Conservation (phyloP, 1,140 invertebrate genomes). For the Bombyx mandarina region DNA sequence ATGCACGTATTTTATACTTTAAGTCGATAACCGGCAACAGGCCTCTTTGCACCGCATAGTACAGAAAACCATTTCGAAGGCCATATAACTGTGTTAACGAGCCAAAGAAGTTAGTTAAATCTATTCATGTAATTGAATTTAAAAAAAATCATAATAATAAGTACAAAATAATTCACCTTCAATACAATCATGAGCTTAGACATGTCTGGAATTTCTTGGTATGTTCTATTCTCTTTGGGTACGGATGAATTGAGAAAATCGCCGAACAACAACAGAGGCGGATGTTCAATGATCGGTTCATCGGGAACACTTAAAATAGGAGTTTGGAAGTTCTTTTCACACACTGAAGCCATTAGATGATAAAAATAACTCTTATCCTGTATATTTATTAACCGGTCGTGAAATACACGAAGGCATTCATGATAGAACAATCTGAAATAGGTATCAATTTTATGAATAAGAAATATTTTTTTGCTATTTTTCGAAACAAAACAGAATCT, state of each 20-base stretch:
- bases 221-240: slow-evolving; percentile 81
- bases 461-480: too few species aligned
- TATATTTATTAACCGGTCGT: slow-evolving; percentile 88
- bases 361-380: slow-evolving; percentile 87
- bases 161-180: slow-evolving; percentile 54
- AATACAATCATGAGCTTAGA: slow-evolving; percentile 80
- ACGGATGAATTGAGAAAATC: slow-evolving; percentile 88
- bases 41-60: too few species aligned
- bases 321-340: slow-evolving; percentile 73
- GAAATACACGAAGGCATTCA: slow-evolving; percentile 90
- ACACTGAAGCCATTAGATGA: slow-evolving; percentile 76
- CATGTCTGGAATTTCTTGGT: slow-evolving; percentile 87
- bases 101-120: too few species aligned
- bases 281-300: slow-evolving; percentile 75
- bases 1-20: too few species aligned
- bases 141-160: neutral
- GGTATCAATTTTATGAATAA: too few species aligned
- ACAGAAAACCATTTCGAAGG: too few species aligned
- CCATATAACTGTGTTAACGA: too few species aligned
- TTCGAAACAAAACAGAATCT: too few species aligned
- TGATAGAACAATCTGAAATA: slow-evolving; percentile 86
- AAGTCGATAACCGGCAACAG: too few species aligned
- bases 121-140: neutral
- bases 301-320: slow-evolving; percentile 78
- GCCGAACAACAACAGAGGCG: slow-evolving; percentile 84